phyloP scores from a whole-genome alignment of 2,113 vertebrate species.

The Oryzias woworae region DNA sequence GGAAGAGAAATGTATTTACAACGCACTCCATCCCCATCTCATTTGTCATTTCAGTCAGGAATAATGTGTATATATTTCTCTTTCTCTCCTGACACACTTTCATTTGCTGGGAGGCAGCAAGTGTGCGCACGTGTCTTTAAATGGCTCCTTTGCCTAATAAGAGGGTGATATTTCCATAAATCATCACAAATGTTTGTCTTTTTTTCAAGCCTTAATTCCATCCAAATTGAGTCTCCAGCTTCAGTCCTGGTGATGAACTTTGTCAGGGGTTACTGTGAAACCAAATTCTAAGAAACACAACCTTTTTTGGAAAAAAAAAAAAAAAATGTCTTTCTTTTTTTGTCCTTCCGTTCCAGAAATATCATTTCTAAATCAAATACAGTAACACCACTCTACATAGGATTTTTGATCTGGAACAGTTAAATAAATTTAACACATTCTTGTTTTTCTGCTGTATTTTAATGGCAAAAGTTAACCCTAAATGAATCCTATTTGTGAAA shows the following conservation, averaged over 20 bases:
- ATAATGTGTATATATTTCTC: constrained; percentile 56
- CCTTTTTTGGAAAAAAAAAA: no score
- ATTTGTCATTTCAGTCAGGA: constrained; percentile 61
- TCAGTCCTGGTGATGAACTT: constrained; percentile 5
- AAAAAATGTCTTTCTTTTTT: no score
- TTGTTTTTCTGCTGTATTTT: no score
- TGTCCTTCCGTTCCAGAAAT: no score
- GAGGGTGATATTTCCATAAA: constrained; percentile 56
- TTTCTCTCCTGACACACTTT: constrained; percentile 50
- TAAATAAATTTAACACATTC: no score
- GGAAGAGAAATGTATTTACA: constrained; percentile 65
- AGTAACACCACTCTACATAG: no score
- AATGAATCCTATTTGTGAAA: no score
- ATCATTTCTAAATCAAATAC: no score
- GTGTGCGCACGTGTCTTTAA: constrained; percentile 46
- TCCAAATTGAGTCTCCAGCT: constrained; percentile 1
- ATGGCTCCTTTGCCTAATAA: constrained; percentile 45
- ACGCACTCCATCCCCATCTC: constrained; percentile 34
- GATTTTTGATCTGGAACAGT: no score
- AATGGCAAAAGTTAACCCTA: no score
- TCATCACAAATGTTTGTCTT: constrained; percentile 27
- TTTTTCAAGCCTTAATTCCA: neutral
- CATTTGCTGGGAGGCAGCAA: constrained; percentile 48
- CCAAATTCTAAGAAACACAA: no score
- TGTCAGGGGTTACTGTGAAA: constrained; percentile 3